Evolutionary conservation across 2,888 invertebrate genomes (phyloP).

Genomic region (Myopa tessellatipennis): DNA sequence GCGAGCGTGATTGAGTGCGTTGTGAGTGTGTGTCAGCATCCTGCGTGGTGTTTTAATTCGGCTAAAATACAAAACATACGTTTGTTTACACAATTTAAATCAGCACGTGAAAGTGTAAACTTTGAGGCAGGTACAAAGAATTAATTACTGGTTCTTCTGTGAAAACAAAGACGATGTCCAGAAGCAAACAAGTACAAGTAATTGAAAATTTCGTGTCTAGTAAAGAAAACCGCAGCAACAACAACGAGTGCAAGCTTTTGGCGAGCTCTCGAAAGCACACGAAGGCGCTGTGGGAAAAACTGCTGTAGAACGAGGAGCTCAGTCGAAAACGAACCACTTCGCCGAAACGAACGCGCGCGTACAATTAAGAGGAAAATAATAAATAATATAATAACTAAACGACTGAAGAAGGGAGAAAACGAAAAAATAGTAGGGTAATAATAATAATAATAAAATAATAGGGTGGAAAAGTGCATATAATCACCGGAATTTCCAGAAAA

Average conservation of each 20-base stretch:
- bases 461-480: not conserved
- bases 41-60: too few species aligned
- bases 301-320: slow-evolving; percentile 49
- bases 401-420: not conserved
- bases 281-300: slow-evolving; percentile 4
- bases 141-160: too few species aligned
- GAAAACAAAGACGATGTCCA: too few species aligned
- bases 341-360: slow-evolving; percentile 65
- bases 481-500: not conserved
- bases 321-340: slow-evolving; percentile 66
- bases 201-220: too few species aligned
- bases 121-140: too few species aligned
- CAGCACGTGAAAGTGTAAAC: too few species aligned
- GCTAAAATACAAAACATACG: too few species aligned
- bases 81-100: too few species aligned
- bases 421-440: not conserved
- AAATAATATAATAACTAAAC: not conserved
- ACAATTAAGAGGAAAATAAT: slow-evolving; percentile 12
- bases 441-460: too few species aligned
- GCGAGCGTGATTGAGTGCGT: not conserved
- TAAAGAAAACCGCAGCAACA: not conserved
- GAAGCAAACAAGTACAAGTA: too few species aligned
- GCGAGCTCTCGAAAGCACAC: slow-evolving; percentile 14
- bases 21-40: too few species aligned
- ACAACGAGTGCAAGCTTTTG: not conserved